Evolutionary conservation across 2,797 vertebrate species (phyloP).

Genomic region (Neoniphon sammara): DNA sequence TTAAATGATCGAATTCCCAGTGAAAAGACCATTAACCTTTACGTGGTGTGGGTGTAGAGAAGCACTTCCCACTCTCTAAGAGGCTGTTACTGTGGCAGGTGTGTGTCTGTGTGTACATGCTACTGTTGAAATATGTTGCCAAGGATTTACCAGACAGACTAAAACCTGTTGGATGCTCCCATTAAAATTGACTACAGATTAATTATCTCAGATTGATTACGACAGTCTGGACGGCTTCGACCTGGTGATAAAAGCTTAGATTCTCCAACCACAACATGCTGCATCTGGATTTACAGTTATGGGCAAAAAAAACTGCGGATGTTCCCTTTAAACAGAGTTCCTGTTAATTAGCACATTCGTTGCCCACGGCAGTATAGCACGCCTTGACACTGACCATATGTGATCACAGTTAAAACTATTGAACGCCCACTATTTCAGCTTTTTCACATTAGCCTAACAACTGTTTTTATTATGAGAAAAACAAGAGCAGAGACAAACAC

Average conservation of each 20-base stretch:
- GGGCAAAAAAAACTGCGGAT: too few relatives aligned
- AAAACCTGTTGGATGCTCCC: background rate
- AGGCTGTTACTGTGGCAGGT: background rate
- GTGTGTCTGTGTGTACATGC: background rate
- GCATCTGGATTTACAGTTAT: background rate
- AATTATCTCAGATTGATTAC: background rate
- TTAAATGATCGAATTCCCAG: background rate
- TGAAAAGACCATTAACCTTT: constrained; percentile 4
- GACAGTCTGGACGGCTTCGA: background rate
- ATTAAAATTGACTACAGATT: background rate
- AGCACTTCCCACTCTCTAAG: constrained; percentile 1
- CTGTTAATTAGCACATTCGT: background rate
- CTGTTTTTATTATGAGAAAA: background rate
- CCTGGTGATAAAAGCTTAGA: background rate
- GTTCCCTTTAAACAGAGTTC: background rate
- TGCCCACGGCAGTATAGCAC: background rate
- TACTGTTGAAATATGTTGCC: background rate
- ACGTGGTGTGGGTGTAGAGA: background rate
- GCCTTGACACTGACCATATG: background rate
- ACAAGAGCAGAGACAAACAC: too few relatives aligned
- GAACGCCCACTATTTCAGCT: background rate
- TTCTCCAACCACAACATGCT: background rate
- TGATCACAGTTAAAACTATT: background rate
- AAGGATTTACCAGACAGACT: background rate
- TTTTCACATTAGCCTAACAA: background rate